Evolutionary conservation across 2,113 vertebrate species (phyloP).

Genomic region (Gymnocephalus cernua): DNA sequence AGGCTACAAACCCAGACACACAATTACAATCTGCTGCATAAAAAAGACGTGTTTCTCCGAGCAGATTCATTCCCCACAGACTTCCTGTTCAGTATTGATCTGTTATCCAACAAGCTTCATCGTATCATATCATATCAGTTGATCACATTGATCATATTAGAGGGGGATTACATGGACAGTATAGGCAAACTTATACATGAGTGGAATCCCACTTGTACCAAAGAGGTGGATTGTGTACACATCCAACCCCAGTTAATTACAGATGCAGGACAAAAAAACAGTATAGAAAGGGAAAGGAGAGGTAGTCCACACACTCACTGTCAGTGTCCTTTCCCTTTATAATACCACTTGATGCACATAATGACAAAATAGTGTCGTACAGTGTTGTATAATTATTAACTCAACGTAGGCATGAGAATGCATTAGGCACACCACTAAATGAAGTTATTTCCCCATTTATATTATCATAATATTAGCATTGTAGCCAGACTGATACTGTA

Average conservation of each 20-base stretch:
- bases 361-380: neutral
- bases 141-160: neutral
- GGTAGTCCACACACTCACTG: too few species aligned
- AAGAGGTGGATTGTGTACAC: neutral
- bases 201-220: neutral
- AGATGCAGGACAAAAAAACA: neutral
- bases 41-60: neutral
- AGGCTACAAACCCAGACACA: conserved; percentile 82
- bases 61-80: neutral
- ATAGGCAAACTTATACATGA: neutral
- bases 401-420: neutral
- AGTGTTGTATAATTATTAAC: neutral
- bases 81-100: neutral
- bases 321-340: too few species aligned
- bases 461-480: neutral
- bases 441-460: neutral
- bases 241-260: neutral
- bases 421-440: neutral
- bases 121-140: neutral
- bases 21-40: neutral
- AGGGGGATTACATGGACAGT: neutral
- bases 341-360: too few species aligned
- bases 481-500: neutral
- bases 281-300: too few species aligned
- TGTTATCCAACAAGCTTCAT: neutral